Conservation (phyloP, 1,140 invertebrate genomes). For the Drosophila bipectinata region DNA sequence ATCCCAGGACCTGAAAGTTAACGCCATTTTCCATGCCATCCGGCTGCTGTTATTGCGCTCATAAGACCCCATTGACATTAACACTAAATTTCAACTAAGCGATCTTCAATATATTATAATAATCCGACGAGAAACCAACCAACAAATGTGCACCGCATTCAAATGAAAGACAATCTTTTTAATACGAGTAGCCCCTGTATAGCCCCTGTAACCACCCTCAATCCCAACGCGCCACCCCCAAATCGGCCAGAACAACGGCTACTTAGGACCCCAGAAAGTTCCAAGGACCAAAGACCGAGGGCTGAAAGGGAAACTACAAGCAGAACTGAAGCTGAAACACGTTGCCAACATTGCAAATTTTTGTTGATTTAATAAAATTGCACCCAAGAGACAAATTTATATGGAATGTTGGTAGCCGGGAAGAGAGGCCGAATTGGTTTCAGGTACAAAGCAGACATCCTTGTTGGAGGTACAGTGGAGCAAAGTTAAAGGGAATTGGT, state of each 20-base stretch:
- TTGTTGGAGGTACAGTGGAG: slow-evolving; percentile 51
- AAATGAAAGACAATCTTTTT: slow-evolving; percentile 77
- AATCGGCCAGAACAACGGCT: slow-evolving; percentile 32
- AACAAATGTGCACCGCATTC: slow-evolving; percentile 65
- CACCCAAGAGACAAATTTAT: slow-evolving; percentile 82
- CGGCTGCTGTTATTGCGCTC: slow-evolving; percentile 22
- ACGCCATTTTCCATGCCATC: slow-evolving; percentile 28
- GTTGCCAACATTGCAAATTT: slow-evolving; percentile 79
- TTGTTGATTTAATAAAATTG: slow-evolving; percentile 84
- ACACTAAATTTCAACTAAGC: slow-evolving; percentile 77
- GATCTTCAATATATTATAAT: slow-evolving; percentile 79
- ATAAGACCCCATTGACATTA: slow-evolving; percentile 54
- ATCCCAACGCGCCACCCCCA: slow-evolving; percentile 18
- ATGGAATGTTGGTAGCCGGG: slow-evolving; percentile 76
- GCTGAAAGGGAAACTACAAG: slow-evolving; percentile 30
- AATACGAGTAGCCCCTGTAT: slow-evolving; percentile 39
- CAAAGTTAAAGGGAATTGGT: not conserved
- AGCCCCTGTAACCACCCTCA: slow-evolving; percentile 16
- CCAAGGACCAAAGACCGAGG: slow-evolving; percentile 7
- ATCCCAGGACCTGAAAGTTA: slow-evolving; percentile 4
- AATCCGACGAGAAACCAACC: slow-evolving; percentile 59
- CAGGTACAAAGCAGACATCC: slow-evolving; percentile 51
- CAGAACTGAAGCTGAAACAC: slow-evolving; percentile 34
- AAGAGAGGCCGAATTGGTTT: slow-evolving; percentile 71
- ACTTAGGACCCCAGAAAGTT: slow-evolving; percentile 47